A percentile compares a stretch with the other conserved stretches of the same genome.
Evolutionary conservation across 2,888 invertebrate genomes (phyloP).

Genomic region (Meganola albula): DNA sequence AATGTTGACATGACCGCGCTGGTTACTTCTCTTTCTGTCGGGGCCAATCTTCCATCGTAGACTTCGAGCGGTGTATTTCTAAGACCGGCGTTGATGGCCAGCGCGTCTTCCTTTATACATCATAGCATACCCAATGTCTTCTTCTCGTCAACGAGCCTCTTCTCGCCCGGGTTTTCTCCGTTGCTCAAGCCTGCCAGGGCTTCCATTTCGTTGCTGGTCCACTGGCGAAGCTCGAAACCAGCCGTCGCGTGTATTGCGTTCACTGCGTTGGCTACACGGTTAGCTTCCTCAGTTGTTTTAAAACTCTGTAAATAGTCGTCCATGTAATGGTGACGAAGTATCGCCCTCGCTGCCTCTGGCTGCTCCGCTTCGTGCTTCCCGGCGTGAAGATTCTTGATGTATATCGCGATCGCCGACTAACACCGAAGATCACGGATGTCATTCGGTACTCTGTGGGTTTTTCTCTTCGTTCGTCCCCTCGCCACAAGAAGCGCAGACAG

Average conservation of each 20-base stretch:
- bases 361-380: no score
- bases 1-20: background rate
- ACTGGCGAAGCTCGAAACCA: background rate
- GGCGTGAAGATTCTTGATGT: no score
- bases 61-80: background rate
- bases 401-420: no score
- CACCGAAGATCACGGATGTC: background rate
- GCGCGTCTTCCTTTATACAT: no score
- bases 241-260: background rate
- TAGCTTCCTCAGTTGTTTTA: background rate
- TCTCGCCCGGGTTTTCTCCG: no score
- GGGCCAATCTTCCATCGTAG: background rate
- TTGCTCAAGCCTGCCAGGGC: background rate
- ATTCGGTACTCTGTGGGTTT: no score
- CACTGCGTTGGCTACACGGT: no score
- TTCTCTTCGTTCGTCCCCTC: constrained; percentile 1
- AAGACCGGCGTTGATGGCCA: no score
- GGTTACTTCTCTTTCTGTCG: background rate
- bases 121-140: background rate
- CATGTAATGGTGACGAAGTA: constrained; percentile 3
- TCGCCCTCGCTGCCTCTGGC: no score
- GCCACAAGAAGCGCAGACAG: background rate
- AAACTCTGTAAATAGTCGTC: background rate
- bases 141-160: background rate
- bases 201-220: background rate